Conservation (phyloP, 2,113 vertebrate genomes). For the Onychostruthus taczanowskii region DNA sequence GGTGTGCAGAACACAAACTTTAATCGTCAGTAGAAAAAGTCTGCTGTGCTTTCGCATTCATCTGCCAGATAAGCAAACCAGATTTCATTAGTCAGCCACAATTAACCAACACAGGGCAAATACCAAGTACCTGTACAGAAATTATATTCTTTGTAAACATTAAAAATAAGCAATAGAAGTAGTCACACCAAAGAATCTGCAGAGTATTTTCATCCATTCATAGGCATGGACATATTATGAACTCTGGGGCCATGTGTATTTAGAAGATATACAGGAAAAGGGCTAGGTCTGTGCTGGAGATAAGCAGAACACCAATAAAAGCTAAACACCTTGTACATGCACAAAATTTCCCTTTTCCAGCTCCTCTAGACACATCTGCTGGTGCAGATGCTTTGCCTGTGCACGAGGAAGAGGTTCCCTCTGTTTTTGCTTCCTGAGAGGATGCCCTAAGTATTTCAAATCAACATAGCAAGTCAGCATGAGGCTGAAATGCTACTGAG, state of each 20-base stretch:
- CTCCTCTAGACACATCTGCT: slow-evolving; percentile 3
- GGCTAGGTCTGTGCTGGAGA: not conserved
- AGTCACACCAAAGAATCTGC: not conserved
- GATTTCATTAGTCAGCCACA: not conserved
- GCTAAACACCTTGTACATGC: not conserved
- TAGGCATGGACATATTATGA: not conserved
- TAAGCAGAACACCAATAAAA: not conserved
- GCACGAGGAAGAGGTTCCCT: not conserved
- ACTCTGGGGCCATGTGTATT: not conserved
- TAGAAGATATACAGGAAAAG: not conserved
- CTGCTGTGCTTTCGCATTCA: not conserved
- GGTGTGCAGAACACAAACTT: not conserved
- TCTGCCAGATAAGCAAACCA: not conserved
- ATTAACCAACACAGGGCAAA: not conserved
- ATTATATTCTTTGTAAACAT: not conserved
- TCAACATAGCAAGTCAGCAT: not conserved
- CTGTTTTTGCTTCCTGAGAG: not conserved
- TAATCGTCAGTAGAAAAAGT: not conserved
- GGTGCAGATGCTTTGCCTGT: slow-evolving; percentile 17
- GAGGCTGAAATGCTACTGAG: slow-evolving; percentile 4
- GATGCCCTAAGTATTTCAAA: slow-evolving; percentile 24
- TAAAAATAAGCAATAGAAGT: not conserved
- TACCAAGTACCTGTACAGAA: not conserved
- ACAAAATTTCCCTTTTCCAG: not conserved
- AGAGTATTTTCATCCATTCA: not conserved